phyloP scores from a whole-genome alignment of 2,113 vertebrate genomes.

The Malurus cyaneus region DNA sequence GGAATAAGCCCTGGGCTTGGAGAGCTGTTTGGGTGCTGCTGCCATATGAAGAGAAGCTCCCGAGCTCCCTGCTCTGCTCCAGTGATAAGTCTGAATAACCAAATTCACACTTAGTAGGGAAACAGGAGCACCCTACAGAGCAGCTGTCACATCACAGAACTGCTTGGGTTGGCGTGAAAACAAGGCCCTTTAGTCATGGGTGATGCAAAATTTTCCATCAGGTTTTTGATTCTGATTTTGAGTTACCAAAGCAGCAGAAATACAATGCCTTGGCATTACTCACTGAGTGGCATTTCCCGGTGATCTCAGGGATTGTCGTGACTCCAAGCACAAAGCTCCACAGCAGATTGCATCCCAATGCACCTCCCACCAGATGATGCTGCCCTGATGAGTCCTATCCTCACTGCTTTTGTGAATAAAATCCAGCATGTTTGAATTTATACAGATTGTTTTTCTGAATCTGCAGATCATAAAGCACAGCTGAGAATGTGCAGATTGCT shows the following conservation, averaged over 20 bases:
- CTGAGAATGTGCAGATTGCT: neutral
- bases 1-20: neutral
- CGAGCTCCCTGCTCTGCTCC: neutral
- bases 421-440: neutral
- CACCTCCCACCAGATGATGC: neutral
- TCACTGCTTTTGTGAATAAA: neutral
- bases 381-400: neutral
- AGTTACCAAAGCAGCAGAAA: neutral
- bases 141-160: neutral
- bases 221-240: neutral
- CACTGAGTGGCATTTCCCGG: neutral
- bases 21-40: neutral
- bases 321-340: neutral
- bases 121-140: neutral
- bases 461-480: neutral
- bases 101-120: neutral
- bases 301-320: neutral
- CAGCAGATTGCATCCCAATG: neutral
- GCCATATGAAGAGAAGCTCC: neutral
- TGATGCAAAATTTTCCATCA: neutral
- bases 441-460: neutral
- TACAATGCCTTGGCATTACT: neutral
- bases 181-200: neutral
- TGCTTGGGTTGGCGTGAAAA: neutral
- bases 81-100: neutral